Evolutionary conservation across 2,113 vertebrate species (phyloP), one percentile per base, ranked within the genome.

Genomic region (Malurus cyaneus): DNA sequence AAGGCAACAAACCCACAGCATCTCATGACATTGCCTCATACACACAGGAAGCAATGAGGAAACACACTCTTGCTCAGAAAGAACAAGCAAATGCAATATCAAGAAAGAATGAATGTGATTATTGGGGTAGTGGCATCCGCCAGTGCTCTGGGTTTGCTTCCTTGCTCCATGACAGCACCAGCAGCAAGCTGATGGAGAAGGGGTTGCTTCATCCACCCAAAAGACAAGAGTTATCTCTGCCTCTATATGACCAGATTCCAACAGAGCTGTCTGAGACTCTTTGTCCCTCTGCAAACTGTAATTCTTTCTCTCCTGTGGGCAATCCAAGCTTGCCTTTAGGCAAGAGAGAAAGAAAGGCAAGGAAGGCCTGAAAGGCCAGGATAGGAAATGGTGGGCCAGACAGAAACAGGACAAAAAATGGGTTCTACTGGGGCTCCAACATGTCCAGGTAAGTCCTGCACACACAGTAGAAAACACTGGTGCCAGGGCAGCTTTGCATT

Each of bases 1-100:
- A 92, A 60, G 67, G 31, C 62, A 91, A 92, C 66, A 93, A 83
- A 73, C 52, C 73, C 39, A 76, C 17, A 66, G 57, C 44, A 94
- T 80, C 74, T 70, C 76, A 78, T 66, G 71, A 80, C 83, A 93
- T 21, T 6, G 18, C 65, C 76, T 80, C 56, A 59, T 12, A 54
- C 6, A 70, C 41, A n/a, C 52, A 53, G 47, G 77, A 71, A 44
- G 36, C 47, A 78, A 88, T 0, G 9, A 94, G 59, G 46, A 91
- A 93, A 92, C 4, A 46, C 46, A 4, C 12, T 91, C 54, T 83
- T 56, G 13, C 80, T 92, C 24, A 57, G 86, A 44, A 53, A 79
- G 21, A n/a, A 71, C 24, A 65, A 80, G 34, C 6, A 44, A 86
- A 81, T 6, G 29, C 14, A 70, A 12, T 8, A 47, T 0, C 6